Percentiles rank a stretch among this genome's conserved stretches.
Evolutionary conservation across 2,888 invertebrate species (phyloP).

Genomic region (Malacosoma neustria): DNA sequence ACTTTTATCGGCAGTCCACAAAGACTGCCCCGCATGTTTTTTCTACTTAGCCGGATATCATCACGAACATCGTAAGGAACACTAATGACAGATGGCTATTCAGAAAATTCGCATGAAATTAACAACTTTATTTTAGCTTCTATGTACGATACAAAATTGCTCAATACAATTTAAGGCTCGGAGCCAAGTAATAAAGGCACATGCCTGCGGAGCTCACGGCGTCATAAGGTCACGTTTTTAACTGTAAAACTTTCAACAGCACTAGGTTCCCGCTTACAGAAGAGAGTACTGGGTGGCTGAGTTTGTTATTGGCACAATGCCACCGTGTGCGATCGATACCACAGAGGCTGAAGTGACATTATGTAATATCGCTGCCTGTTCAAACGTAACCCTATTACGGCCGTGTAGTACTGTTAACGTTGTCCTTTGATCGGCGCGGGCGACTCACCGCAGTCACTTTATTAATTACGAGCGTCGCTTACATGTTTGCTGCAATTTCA

Average conservation of each 20-base stretch:
- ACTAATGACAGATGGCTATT: too few species aligned
- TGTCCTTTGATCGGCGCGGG: slow-evolving; percentile 4
- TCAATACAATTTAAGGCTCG: too few species aligned
- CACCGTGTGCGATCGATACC: slow-evolving; percentile 59
- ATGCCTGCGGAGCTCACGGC: not conserved
- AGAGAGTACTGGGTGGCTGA: slow-evolving; percentile 32
- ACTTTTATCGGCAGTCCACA: too few species aligned
- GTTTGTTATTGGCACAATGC: slow-evolving; percentile 62
- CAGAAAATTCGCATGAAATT: too few species aligned
- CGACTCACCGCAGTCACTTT: slow-evolving; percentile 15
- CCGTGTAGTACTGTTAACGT: slow-evolving; percentile 7
- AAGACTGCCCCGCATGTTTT: too few species aligned
- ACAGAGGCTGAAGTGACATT: slow-evolving; percentile 42
- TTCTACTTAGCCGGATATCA: too few species aligned
- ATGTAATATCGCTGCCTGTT: slow-evolving; percentile 39
- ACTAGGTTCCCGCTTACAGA: slow-evolving; percentile 38
- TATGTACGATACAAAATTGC: too few species aligned
- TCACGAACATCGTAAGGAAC: too few species aligned
- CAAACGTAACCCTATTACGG: slow-evolving; percentile 34
- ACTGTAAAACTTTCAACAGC: slow-evolving; percentile 34
- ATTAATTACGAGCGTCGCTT: slow-evolving; percentile 11
- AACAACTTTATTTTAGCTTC: too few species aligned
- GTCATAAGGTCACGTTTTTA: slow-evolving; percentile 28
- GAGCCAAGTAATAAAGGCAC: too few species aligned
- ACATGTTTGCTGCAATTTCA: too few species aligned